phyloP scores from a whole-genome alignment of 2,113 vertebrate genomes.

The Tachysurus fulvidraco region DNA sequence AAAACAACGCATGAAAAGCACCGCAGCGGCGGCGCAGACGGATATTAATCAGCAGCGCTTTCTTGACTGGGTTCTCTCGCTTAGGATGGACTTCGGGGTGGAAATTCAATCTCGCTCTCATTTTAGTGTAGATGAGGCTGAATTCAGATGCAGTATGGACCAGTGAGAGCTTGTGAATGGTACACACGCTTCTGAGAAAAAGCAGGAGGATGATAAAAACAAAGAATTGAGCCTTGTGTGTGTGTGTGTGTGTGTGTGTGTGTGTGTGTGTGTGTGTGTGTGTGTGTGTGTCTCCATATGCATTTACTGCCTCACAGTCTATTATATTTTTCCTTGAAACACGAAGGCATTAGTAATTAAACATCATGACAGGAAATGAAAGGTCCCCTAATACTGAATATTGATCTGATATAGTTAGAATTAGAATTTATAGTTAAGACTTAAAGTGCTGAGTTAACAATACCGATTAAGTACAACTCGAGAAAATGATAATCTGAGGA shows the following conservation, averaged over 20 bases:
- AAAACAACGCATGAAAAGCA: constrained; percentile 33
- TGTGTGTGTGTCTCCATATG: neutral
- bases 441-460: constrained; percentile 8
- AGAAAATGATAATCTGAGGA: neutral
- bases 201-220: neutral
- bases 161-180: neutral
- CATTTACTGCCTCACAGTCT: constrained; percentile 18
- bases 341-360: constrained; percentile 40
- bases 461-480: neutral
- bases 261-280: neutral
- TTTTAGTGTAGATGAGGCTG: constrained; percentile 44
- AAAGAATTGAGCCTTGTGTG: neutral
- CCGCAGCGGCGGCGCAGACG: neutral
- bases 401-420: constrained; percentile 6
- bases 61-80: neutral
- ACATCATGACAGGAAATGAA: constrained; percentile 29
- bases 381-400: constrained; percentile 20
- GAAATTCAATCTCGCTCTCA: constrained; percentile 47
- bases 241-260: neutral
- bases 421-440: neutral
- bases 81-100: constrained; percentile 31
- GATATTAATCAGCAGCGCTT: constrained; percentile 29
- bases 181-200: neutral
- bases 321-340: constrained; percentile 36
- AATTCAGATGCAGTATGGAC: constrained; percentile 6